Evolutionary conservation across 2,888 invertebrate genomes (phyloP).

Genomic region (Schizotus pectinicornis): DNA sequence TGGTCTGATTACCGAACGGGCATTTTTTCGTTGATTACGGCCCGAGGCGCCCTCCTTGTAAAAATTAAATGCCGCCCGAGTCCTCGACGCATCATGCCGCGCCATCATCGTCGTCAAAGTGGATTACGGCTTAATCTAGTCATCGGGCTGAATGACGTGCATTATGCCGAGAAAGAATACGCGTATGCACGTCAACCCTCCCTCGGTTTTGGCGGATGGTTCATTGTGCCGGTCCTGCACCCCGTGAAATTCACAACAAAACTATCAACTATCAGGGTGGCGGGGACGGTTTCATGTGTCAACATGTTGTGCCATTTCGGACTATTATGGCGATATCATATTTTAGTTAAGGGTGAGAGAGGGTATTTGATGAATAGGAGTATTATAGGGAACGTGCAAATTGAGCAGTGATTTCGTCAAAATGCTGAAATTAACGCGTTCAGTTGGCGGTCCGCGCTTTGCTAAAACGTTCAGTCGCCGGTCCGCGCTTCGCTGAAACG

Average conservation of each 20-base stretch:
- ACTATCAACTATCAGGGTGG: neutral
- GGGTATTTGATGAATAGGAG: neutral
- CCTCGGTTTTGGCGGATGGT: neutral
- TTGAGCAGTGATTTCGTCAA: no score
- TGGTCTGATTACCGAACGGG: slow-evolving; percentile 11
- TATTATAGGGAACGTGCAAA: neutral
- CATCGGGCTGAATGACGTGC: slow-evolving; percentile 35
- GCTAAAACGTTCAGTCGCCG: no score
- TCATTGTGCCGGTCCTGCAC: slow-evolving; percentile 9
- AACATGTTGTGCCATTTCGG: slow-evolving; percentile 13
- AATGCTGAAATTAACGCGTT: no score
- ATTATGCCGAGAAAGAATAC: slow-evolving; percentile 5
- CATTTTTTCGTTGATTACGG: slow-evolving; percentile 6
- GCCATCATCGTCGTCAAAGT: slow-evolving; percentile 26
- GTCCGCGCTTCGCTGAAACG: no score
- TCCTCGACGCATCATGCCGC: slow-evolving; percentile 6
- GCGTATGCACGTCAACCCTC: slow-evolving; percentile 9
- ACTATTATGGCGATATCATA: slow-evolving; percentile 12
- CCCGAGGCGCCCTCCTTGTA: neutral
- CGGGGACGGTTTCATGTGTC: neutral
- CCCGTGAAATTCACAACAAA: slow-evolving; percentile 15
- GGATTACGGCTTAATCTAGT: slow-evolving; percentile 35
- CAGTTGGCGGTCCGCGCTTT: no score
- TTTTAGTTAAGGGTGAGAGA: neutral
- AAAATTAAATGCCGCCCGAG: slow-evolving; percentile 1